Evolutionary conservation across 2,113 vertebrate species (phyloP).

Genomic region (Thunnus thynnus): DNA sequence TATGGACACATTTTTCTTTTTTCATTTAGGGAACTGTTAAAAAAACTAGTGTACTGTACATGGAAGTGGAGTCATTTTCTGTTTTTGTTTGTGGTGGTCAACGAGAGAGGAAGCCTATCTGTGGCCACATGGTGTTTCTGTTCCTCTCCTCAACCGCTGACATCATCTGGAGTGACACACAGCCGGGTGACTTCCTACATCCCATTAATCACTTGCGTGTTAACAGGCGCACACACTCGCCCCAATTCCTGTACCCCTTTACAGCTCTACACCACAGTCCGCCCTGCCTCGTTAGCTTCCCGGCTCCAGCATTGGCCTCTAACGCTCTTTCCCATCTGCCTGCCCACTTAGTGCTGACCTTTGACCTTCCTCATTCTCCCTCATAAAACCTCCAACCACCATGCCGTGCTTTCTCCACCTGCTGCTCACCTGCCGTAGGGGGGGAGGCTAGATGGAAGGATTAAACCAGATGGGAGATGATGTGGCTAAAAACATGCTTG

Average conservation of each 20-base stretch:
- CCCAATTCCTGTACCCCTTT: conserved; percentile 60
- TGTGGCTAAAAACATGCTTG: background rate
- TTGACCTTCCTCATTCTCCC: conserved; percentile 37
- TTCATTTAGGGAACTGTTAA: conserved; percentile 37
- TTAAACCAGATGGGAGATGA: background rate
- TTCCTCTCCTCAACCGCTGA: conserved; percentile 74
- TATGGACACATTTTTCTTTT: background rate
- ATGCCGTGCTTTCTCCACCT: conserved; percentile 42
- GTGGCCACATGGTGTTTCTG: conserved; percentile 72
- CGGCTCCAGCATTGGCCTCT: conserved; percentile 22
- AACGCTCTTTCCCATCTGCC: conserved; percentile 36
- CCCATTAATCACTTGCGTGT: conserved; percentile 73
- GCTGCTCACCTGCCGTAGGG: conserved; percentile 57
- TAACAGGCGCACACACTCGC: conserved; percentile 63
- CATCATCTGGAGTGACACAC: conserved; percentile 76
- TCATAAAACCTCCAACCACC: conserved; percentile 29
- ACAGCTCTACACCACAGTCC: conserved; percentile 69
- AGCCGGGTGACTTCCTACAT: conserved; percentile 73
- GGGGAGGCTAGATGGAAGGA: background rate
- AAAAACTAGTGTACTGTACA: conserved; percentile 7
- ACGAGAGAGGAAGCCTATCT: conserved; percentile 76
- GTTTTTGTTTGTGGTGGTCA: conserved; percentile 23
- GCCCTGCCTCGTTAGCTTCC: conserved; percentile 54
- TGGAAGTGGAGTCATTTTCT: background rate
- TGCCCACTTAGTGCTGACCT: conserved; percentile 53